A percentile compares a stretch with the other conserved stretches of the same genome.
Conservation (phyloP, 2,113 vertebrate species). For the Aviceda subcristata region DNA sequence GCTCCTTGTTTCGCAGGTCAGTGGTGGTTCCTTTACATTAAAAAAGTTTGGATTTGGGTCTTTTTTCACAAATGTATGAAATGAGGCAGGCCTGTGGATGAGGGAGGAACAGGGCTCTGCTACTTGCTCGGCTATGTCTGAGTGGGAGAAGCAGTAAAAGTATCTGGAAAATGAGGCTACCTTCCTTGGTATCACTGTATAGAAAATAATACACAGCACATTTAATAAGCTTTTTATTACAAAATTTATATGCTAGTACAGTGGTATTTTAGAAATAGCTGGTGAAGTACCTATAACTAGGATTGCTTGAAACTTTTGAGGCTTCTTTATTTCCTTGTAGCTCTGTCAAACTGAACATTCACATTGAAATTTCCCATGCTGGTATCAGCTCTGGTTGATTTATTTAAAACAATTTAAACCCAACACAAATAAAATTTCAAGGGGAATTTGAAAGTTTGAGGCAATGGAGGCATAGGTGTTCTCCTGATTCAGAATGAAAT, state of each 20-base stretch:
- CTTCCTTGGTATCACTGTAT: not conserved
- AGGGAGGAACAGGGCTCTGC: not conserved
- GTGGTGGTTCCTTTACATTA: not conserved
- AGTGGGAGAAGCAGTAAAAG: not conserved
- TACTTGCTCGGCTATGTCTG: accelerated
- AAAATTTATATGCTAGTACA: not conserved
- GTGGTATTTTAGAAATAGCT: not conserved
- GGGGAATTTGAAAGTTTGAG: not conserved
- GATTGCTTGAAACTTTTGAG: not conserved
- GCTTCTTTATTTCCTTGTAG: not conserved
- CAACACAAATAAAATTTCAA: not conserved
- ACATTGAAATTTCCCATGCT: not conserved
- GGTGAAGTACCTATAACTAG: not conserved
- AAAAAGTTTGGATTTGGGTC: not conserved
- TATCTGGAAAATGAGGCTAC: not conserved
- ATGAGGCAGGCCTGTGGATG: not conserved
- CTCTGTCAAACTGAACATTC: not conserved
- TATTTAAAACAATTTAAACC: not conserved
- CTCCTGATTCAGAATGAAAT: not conserved
- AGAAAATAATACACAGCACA: not conserved
- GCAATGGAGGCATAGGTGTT: not conserved
- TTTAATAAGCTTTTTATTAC: not conserved
- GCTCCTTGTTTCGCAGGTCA: not conserved
- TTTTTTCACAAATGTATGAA: not conserved
- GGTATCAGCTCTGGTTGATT: not conserved